Evolutionary conservation across 2,797 vertebrate species (phyloP), one percentile per base, ranked within the genome.

Genomic region (Ctenosaura bakeri): DNA sequence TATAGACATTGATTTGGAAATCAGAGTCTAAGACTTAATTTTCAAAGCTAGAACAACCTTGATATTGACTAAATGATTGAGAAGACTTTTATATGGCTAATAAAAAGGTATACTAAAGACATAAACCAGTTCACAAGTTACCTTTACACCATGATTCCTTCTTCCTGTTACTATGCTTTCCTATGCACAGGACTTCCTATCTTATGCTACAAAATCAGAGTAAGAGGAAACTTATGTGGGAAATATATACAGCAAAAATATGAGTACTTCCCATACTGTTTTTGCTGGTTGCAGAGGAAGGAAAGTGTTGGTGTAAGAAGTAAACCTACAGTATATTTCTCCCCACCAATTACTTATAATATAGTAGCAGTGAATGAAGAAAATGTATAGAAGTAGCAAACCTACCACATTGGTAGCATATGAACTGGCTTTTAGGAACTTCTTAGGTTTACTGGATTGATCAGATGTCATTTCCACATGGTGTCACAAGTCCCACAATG

Each of bases 1-100:
- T 92, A 92, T 76, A 94, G 92, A 90, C 94, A 90, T 95, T 54
- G 92, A 85, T 85, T 92, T 89, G 71, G 82, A 78, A 88, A 92
- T 73, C 86, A 35, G n/a, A 59, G 8, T 50, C 42, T n/a, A 81
- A n/a, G 38, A 46, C 42, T n/a, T 71, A 54, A 86, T 91, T 93
- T 93, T 92, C 89, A 91, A 82, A 93, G 86, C 92, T 92, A 93
- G 52, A 54, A 22, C 35, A 20, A 13, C 62, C 42, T 22, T 2
- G 62, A 4, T 62, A 83, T 56, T 77, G 16, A 64, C 32, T 46
- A 35, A 82, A 2, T 22, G 35, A 77, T 3, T 9, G 56, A 78
- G 62, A 66, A 62, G 8, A 32, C 29, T 32, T 3, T 35, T 54
- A 42, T 56, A 59, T 92, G 94, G 94, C 94, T 94, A 94, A 94